Evolutionary conservation across 2,797 vertebrate genomes (phyloP), one percentile per base, ranked within the genome.

Genomic region (Odontamblyopus lacepedii): DNA sequence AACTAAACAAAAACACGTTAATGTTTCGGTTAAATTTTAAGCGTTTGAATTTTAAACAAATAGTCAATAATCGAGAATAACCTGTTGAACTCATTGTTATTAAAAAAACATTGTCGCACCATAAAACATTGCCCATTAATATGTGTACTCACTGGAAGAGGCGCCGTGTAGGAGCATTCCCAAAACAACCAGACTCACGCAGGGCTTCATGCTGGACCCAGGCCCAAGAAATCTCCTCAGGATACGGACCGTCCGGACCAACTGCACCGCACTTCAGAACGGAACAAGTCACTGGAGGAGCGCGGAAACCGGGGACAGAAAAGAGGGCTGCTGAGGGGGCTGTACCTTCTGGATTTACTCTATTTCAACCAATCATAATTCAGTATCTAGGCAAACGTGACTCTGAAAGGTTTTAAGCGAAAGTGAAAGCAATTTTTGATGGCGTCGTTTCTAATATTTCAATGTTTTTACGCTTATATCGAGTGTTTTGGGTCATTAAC

Each of bases 391-490:
- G 38, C 15, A 16, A 44, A 63, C 1, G 35, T 23, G 6, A 26
- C 19, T 63, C 62, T 41, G 11, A 27, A 12, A 48, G 38, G 63
- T 64, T 64, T 44, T 38, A 44, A 44, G 12, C 2, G 63, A 64
- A 64, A 64, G 63, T 64, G 63, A 64, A 64, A 64, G 63, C 8
- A 4, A 64, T 2, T 3, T 32, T 35, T 62, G 60, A 62, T 62
- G 60, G 60, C 29, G 60, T 62, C 60, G 29, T 7, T 19, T 62
- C 60, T 62, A 35, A 38, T 30, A 18, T 60, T 60, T 60, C 59
- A 60, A 2, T 60, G 59, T 60, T 60, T 60, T 18, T 1, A 13
- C 29, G 2, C 29, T 23, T 15, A 7, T 60, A 6, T 60, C 5
- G 13, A 16, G 26, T 60, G 57, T 30, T 60, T 60, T 29, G 57